phyloP scores from a whole-genome alignment of 2,888 invertebrate genomes.

The Lasioglossum lativentre region DNA sequence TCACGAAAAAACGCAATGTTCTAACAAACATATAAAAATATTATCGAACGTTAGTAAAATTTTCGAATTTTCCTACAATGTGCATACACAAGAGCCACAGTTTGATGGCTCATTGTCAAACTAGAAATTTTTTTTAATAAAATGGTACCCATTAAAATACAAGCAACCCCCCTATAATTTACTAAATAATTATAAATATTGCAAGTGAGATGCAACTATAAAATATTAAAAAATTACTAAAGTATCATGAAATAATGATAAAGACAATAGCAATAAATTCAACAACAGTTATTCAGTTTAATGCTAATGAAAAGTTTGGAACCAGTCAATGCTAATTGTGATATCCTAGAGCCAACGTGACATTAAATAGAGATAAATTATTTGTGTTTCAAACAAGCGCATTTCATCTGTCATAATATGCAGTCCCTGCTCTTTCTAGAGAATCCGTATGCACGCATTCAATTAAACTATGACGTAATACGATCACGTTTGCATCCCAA shows the following conservation, averaged over 20 bases:
- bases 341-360: not conserved
- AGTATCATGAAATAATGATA: not conserved
- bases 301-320: not conserved
- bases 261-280: too few species aligned
- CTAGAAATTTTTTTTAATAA: not conserved
- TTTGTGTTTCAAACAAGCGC: not conserved
- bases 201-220: not conserved
- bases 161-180: not conserved
- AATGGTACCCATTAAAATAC: not conserved
- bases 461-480: slow-evolving; percentile 1
- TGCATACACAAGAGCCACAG: not conserved
- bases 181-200: not conserved
- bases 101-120: not conserved
- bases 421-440: not conserved
- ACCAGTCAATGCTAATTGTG: not conserved
- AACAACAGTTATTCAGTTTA: not conserved
- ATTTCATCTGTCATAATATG: not conserved
- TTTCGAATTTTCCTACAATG: not conserved
- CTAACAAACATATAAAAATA: not conserved
- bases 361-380: not conserved
- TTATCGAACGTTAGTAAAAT: not conserved
- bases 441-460: not conserved
- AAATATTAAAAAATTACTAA: not conserved
- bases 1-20: not conserved
- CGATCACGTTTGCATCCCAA: slow-evolving; percentile 12